phyloP scores from a whole-genome alignment of 2,888 invertebrate species.

The Ommatoiulus sabulosus region DNA sequence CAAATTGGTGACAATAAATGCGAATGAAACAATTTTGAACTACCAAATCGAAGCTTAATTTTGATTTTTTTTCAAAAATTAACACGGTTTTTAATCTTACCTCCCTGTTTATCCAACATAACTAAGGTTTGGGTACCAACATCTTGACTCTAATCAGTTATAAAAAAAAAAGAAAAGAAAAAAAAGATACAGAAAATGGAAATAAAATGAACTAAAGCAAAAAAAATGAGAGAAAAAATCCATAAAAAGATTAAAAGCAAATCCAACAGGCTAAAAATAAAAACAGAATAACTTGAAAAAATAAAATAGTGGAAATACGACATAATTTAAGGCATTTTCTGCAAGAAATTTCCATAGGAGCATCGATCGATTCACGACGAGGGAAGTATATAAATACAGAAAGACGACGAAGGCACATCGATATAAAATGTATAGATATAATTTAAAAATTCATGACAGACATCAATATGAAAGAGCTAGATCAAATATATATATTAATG shows the following conservation, averaged over 20 bases:
- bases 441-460: conserved; percentile 46
- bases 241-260: conserved; percentile 44
- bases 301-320: conserved; percentile 42
- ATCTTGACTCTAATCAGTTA: conserved; percentile 60
- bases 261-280: background rate
- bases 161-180: conserved; percentile 58
- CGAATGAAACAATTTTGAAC: background rate
- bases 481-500: conserved; percentile 39
- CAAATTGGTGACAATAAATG: background rate
- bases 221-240: background rate
- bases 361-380: conserved; percentile 35
- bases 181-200: conserved; percentile 57
- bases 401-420: conserved; percentile 45
- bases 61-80: background rate
- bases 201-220: conserved; percentile 51
- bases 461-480: conserved; percentile 44
- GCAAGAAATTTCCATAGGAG: conserved; percentile 32
- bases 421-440: conserved; percentile 23
- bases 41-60: too few relatives aligned
- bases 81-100: conserved; percentile 53
- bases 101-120: conserved; percentile 59
- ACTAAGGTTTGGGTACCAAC: conserved; percentile 58
- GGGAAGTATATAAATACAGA: conserved; percentile 41
- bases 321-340: conserved; percentile 47
- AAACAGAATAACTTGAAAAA: background rate